Percentiles rank a stretch among this genome's conserved stretches.
These are phyloP conservation scores for Helicoverpa armigera DNA, from an alignment of 1,140 invertebrate genomes.

Conservation along the genomic window DNA sequence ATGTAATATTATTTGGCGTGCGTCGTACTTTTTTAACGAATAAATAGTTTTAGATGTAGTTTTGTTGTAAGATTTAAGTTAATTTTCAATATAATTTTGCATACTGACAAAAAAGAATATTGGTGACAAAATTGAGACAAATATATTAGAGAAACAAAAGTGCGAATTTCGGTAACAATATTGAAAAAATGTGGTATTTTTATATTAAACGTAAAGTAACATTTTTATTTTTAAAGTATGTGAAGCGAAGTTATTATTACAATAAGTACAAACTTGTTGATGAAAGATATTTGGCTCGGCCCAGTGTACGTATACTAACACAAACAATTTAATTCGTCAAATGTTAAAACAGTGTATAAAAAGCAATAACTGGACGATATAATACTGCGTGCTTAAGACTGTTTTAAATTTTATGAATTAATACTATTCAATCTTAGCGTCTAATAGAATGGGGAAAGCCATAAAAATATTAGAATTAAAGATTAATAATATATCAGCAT, in stretches of 20 bases:
- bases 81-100: constrained; percentile 62
- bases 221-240: constrained; percentile 77
- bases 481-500: constrained; percentile 86
- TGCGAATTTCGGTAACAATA: constrained; percentile 77
- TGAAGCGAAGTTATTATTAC: constrained; percentile 63
- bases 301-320: constrained; percentile 70
- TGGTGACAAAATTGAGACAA: constrained; percentile 65
- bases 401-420: constrained; percentile 72
- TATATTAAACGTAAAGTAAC: constrained; percentile 72
- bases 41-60: constrained; percentile 64
- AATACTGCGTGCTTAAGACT: constrained; percentile 58
- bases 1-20: constrained; percentile 53
- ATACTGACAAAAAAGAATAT: constrained; percentile 63
- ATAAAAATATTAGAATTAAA: constrained; percentile 85
- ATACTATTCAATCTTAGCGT: constrained; percentile 65
- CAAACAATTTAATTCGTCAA: constrained; percentile 63
- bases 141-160: constrained; percentile 66
- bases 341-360: constrained; percentile 65
- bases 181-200: constrained; percentile 79
- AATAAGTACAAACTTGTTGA: constrained; percentile 82
- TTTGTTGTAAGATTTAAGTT: constrained; percentile 65
- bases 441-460: constrained; percentile 75
- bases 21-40: constrained; percentile 67
- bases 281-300: constrained; percentile 65
- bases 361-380: not conserved